Evolutionary conservation across 2,888 invertebrate species (phyloP).

Genomic region (Dicyrtomina minuta): DNA sequence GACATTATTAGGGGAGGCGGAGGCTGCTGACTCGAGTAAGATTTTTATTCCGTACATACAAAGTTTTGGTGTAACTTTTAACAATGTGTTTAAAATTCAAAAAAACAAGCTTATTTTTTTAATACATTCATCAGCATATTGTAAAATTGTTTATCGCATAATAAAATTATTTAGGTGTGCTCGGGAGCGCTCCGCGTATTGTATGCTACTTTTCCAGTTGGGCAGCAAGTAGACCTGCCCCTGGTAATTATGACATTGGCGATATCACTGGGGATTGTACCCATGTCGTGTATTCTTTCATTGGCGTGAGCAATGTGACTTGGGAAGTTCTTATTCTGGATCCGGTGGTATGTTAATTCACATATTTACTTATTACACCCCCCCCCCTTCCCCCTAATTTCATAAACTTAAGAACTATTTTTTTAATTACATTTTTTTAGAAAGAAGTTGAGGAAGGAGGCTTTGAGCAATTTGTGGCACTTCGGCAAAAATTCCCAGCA

Average conservation of each 20-base stretch:
- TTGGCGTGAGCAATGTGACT: constrained; percentile 75
- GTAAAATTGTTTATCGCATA: too few species aligned
- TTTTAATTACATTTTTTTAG: too few species aligned
- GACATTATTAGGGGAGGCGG: too few species aligned
- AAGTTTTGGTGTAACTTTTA: too few species aligned
- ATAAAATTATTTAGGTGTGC: neutral
- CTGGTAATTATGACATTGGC: constrained; percentile 77
- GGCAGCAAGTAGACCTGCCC: constrained; percentile 81
- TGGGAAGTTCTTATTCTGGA: constrained; percentile 78
- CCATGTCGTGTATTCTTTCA: constrained; percentile 83
- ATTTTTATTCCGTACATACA: too few species aligned
- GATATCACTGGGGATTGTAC: constrained; percentile 83
- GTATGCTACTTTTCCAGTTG: constrained; percentile 73
- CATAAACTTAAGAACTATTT: too few species aligned
- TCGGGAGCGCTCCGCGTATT: constrained; percentile 25
- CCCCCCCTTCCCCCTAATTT: too few species aligned
- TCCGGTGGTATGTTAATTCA: constrained; percentile 67
- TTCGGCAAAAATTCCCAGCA: constrained; percentile 54
- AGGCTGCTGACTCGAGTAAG: too few species aligned
- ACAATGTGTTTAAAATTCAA: too few species aligned
- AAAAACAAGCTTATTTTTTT: too few species aligned
- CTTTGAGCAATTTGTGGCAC: constrained; percentile 54
- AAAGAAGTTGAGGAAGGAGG: constrained; percentile 53
- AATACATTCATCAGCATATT: too few species aligned
- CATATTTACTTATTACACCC: too few species aligned